Evolutionary conservation across 2,888 invertebrate genomes (phyloP).

Genomic region (Cryptocephalus moraei): DNA sequence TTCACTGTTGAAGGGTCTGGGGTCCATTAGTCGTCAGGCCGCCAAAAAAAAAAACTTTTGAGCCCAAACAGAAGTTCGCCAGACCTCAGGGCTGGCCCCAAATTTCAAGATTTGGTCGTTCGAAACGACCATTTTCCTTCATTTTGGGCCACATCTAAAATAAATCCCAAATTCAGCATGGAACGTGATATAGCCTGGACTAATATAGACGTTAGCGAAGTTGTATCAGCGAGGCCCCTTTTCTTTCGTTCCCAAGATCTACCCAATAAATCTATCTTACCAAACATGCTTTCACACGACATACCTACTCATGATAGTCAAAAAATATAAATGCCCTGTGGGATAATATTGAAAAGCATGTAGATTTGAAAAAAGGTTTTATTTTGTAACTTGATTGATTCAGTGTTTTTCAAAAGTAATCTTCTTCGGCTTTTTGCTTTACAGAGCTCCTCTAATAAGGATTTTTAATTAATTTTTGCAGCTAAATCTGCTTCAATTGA

Average conservation of each 20-base stretch:
- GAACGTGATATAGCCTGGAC: neutral
- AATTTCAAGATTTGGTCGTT: too few relatives aligned
- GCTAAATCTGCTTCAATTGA: slow-evolving; percentile 5
- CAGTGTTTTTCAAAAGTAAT: neutral
- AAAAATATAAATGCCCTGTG: too few relatives aligned
- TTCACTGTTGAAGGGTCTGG: too few relatives aligned
- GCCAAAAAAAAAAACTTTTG: too few relatives aligned
- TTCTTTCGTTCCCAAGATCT: neutral
- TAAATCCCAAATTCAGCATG: too few relatives aligned
- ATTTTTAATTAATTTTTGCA: neutral
- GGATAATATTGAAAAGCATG: neutral
- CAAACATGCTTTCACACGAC: neutral
- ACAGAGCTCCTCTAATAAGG: neutral
- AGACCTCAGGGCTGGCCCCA: too few relatives aligned
- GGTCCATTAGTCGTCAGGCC: too few relatives aligned
- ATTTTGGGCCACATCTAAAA: too few relatives aligned
- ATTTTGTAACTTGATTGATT: neutral
- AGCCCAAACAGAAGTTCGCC: too few relatives aligned
- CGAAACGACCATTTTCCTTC: too few relatives aligned
- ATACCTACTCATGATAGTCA: neutral
- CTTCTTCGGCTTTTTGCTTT: slow-evolving; percentile 1
- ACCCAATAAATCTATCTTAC: neutral
- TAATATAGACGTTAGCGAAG: slow-evolving; percentile 2
- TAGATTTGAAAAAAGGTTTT: slow-evolving; percentile 1
- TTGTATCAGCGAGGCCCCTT: slow-evolving; percentile 3